Base-by-base conservation (phyloP, 2,888 invertebrate genomes). In the Eristalinus aeneus region DNA sequence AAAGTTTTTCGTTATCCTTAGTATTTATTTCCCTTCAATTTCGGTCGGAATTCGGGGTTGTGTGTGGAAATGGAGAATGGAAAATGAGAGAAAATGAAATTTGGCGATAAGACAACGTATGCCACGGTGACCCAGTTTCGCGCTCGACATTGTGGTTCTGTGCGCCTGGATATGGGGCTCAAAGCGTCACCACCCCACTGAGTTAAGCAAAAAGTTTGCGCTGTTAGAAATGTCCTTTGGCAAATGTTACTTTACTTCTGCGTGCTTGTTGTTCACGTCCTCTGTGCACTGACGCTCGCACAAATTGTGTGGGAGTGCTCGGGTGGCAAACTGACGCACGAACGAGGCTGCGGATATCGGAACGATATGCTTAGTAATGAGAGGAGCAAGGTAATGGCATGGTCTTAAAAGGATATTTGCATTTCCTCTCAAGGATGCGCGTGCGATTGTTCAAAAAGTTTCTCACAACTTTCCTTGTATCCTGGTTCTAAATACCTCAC, bases 21-120 rank as follows among this genome's bases (percentile, higher is more conserved):
- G 67, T 79, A 71, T 71, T 75, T 39, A 56, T 69, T 61, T 73
- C 36, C 68, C 58, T 67, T 82, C 72, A 83, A 74, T 84, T 79
- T 80, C 36, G 22, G 12, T 46, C 46, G 46, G 46, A 61, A 69
- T 71, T 74, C 60, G 46, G 16, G 46, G 16, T n/a, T 5, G 9
- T 16, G 16, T 8, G 46, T 16, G 46, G 36, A 83, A 78, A 73
- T 73, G 58, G 73, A 78, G 74, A 65, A 56, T 20, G 56, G 16
- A 46, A 63, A 16, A 56, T 36, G 34, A 72, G 20, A 69, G 27
- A 68, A 68, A 39, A 34, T 20, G 56, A 20, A 54, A 63, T 32
- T 34, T 16, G 61, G 10, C 34, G 34, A 63, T 34, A 63, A 31
- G 20, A 31, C 61, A 63, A 63, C 31, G 61, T 60, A 60, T 60